Base-by-base conservation (phyloP, 2,113 vertebrate genomes). In the Psittacula cyanocephala region DNA sequence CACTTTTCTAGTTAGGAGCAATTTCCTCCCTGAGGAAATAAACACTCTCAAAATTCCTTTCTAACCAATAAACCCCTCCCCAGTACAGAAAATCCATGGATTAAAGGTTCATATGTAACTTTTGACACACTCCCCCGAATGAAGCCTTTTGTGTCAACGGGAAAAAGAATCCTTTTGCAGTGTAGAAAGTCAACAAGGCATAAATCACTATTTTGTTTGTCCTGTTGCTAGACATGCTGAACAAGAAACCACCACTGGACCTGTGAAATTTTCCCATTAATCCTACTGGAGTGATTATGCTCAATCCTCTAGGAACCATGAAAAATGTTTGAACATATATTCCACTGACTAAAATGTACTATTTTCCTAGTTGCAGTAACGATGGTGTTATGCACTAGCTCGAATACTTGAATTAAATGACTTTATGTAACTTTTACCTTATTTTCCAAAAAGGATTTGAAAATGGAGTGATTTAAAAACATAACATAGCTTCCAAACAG, bases 181-280 rank as follows among this genome's bases (percentile, higher is more conserved):
- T 53, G 65, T 37, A 87, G 67, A 95, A 95, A 96, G 96, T 95
- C 88, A 97, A 94, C 88, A 96, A 67, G 55, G n/a, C 88, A 94
- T 96, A 95, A 94, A 96, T 95, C 91, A 96, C 64, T 81, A 50
- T 85, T 92, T 91, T 91, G 80, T 92, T 95, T 94, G 91, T 79
- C 96, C 83, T 94, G 52, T 57, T 87, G 86, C 91, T 89, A 92
- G 88, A 93, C 91, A 82, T 64, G 77, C 60, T 68, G 62, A 94
- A 89, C 83, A 95, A 95, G 92, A 94, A 93, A 93, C 23, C 74
- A 85, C 74, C 8, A 28, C 31, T 65, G 64, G 43, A 52, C 59
- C 12, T 31, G 46, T 63, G 92, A 92, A 89, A 65, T 76, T 82
- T 59, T 62, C n/a, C 41, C 67, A 63, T 80, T 92, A 76, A 77